These are phyloP conservation scores for Antechinus stuartii DNA, from an alignment of 2,113 vertebrate genomes.

Conservation along the genomic window DNA sequence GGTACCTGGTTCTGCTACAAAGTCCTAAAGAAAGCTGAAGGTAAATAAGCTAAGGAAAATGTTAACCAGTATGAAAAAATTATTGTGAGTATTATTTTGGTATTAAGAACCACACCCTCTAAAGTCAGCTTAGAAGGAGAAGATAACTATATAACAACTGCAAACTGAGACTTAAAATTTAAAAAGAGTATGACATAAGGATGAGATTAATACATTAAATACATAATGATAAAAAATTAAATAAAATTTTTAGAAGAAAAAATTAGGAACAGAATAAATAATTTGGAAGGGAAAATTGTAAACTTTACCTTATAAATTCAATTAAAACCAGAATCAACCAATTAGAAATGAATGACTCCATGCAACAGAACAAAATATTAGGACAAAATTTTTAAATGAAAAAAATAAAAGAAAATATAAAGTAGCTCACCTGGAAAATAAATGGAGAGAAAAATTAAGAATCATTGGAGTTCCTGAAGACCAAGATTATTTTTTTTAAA, in stretches of 20 bases:
- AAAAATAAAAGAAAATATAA: background rate
- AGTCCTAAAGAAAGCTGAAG: background rate
- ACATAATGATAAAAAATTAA: background rate
- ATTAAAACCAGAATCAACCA: background rate
- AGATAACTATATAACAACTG: background rate
- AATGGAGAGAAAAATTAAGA: background rate
- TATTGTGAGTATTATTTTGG: background rate
- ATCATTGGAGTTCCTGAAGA: background rate
- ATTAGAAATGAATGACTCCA: background rate
- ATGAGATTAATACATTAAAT: background rate
- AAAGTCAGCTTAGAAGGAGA: background rate
- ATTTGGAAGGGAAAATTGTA: background rate
- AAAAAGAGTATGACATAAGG: background rate
- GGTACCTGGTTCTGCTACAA: background rate
- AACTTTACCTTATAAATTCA: background rate
- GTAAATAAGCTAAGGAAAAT: background rate
- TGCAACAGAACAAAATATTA: background rate
- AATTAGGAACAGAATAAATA: background rate
- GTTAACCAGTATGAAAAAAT: background rate
- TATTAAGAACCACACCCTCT: background rate
- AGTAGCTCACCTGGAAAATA: background rate
- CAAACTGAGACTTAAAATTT: background rate
- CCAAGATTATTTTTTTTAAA: background rate
- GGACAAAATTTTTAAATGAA: background rate
- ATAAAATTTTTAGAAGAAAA: background rate